Evolutionary conservation across 2,888 invertebrate genomes (phyloP), one percentile per base, ranked within the genome.

Genomic region (Ctenicera cuprea): DNA sequence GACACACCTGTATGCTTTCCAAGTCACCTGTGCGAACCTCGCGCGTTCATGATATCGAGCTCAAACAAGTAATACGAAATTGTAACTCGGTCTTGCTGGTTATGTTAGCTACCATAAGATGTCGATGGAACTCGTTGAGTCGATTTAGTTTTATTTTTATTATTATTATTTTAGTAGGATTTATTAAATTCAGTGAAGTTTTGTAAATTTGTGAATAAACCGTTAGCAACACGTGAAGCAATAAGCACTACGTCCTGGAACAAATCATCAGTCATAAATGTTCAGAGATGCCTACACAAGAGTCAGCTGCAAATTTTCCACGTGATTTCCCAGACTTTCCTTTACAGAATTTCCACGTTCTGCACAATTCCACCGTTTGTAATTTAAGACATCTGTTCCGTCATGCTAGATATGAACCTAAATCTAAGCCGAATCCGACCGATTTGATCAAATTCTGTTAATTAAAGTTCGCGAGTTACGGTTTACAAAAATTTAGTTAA

Each of bases 291-390:
- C 83, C 82, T 84, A 80, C 79, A 68, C 72, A 79, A 79, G 83
- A 85, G 85, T 85, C 86, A 84, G 86, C 84, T 82, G 84, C 85
- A 82, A 79, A 83, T 85, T 86, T 84, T 82, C 80, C 84, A 82
- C 83, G 79, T 81, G 84, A 85, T 83, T 84, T 83, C 80, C 80
- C 80, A 66, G 72, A 75, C 79, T 79, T 81, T 81, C 79, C 80
- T 77, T 73, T 75, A 78, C 61, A 77, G 76, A 73, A 79, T 80
- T 80, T 81, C 80, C 81, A 71, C 76, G 69, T 79, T 78, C 67
- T 75, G 77, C 74, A 76, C 79, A 76, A 79, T 80, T 80, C 77
- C 14, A 50, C 22, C 63, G 74, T 52, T 65, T 57, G 67, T 62
- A 75, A 71, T 70, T 73, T 68, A 30, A 71, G 64, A 57, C 65